Evolutionary conservation across 2,797 vertebrate species (phyloP).

Genomic region (Decapterus maruadsi): DNA sequence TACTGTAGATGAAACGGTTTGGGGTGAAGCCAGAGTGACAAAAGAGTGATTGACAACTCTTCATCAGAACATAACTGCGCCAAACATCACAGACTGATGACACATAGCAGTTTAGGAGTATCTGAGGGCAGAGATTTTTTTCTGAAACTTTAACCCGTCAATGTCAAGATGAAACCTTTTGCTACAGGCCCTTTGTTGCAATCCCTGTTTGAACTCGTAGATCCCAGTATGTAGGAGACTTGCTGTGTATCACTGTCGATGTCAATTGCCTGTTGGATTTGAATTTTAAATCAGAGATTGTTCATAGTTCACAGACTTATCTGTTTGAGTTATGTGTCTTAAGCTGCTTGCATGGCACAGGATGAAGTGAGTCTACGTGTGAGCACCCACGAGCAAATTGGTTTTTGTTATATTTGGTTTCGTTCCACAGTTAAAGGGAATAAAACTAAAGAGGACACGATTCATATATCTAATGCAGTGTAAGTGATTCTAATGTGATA

Average conservation of each 20-base stretch:
- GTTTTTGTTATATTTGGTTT: slow-evolving; percentile 22
- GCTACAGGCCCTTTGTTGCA: slow-evolving; percentile 38
- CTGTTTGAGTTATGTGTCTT: slow-evolving; percentile 34
- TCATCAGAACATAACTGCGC: slow-evolving; percentile 2
- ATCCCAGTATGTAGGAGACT: slow-evolving; percentile 21
- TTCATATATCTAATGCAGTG: neutral
- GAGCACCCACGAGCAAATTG: slow-evolving; percentile 7
- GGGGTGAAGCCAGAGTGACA: slow-evolving; percentile 16
- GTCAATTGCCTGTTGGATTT: slow-evolving; percentile 29
- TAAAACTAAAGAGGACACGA: neutral
- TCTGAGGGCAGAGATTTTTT: slow-evolving; percentile 10
- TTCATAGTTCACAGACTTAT: slow-evolving; percentile 23
- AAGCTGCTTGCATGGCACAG: slow-evolving; percentile 11
- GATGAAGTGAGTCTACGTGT: neutral
- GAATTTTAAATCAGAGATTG: slow-evolving; percentile 36
- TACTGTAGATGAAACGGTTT: neutral
- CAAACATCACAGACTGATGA: slow-evolving; percentile 37
- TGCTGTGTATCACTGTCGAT: slow-evolving; percentile 7
- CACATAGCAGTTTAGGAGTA: slow-evolving; percentile 30
- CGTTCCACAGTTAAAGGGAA: neutral
- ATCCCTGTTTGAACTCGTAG: slow-evolving; percentile 35
- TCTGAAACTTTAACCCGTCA: slow-evolving; percentile 45
- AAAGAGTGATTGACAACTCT: slow-evolving; percentile 22
- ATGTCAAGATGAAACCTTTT: slow-evolving; percentile 45
- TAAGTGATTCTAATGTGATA: slow-evolving; percentile 21